phyloP scores from a whole-genome alignment of 2,888 invertebrate species.

The Amiota mariae region DNA sequence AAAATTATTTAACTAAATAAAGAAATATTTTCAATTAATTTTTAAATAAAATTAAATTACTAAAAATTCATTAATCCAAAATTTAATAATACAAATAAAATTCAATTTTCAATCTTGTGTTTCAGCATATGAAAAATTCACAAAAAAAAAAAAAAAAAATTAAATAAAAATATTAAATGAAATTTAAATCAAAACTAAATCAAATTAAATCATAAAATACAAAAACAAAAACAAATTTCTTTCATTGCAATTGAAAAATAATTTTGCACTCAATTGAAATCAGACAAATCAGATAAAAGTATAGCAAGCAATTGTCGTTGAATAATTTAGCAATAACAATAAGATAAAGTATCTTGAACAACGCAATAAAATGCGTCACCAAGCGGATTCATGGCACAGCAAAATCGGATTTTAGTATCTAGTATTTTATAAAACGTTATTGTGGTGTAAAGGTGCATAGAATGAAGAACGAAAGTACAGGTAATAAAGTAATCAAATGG shows the following conservation, averaged over 20 bases:
- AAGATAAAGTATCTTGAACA: constrained; percentile 7
- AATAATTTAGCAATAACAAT: constrained; percentile 15
- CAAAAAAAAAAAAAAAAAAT: too few species aligned
- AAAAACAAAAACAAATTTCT: constrained; percentile 2
- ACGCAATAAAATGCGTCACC: constrained; percentile 4
- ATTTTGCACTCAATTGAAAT: constrained; percentile 7
- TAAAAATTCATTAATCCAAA: neutral
- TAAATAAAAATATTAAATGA: neutral
- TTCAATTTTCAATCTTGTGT: neutral
- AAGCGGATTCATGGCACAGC: constrained; percentile 11
- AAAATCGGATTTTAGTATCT: constrained; percentile 10
- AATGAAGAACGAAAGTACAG: too few species aligned
- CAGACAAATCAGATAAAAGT: neutral
- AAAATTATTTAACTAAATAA: constrained; percentile 8
- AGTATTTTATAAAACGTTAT: too few species aligned
- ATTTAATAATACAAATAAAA: constrained; percentile 3
- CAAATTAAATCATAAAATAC: constrained; percentile 9
- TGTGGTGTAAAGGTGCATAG: too few species aligned
- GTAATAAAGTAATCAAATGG: too few species aligned
- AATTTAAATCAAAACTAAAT: constrained; percentile 13
- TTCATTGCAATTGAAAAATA: neutral
- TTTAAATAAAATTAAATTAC: constrained; percentile 29
- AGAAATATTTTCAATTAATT: constrained; percentile 25
- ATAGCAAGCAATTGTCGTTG: neutral
- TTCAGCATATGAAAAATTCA: constrained; percentile 17